phyloP scores from a whole-genome alignment of 2,888 invertebrate genomes.

The Cepaea hortensis region DNA sequence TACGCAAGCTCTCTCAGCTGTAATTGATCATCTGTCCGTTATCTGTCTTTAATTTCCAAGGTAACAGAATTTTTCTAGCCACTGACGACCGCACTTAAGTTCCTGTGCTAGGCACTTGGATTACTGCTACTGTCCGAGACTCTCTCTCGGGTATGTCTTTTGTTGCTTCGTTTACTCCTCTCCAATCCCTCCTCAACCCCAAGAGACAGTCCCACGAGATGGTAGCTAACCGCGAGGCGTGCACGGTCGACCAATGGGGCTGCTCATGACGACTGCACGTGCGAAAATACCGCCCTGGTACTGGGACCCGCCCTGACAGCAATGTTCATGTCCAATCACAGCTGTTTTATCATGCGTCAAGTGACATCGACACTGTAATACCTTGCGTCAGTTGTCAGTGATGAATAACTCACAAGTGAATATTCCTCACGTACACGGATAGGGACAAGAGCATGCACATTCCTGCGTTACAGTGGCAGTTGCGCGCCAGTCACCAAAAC shows the following conservation, averaged over 20 bases:
- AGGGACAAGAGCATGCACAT: background rate
- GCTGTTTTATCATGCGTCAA: slow-evolving; percentile 5
- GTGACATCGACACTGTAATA: too few species aligned
- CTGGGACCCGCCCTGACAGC: slow-evolving; percentile 40
- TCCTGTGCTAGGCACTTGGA: slow-evolving; percentile 22
- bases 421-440: background rate
- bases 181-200: slow-evolving; percentile 54
- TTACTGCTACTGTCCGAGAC: slow-evolving; percentile 54
- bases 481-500: too few species aligned
- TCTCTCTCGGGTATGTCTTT: slow-evolving; percentile 71
- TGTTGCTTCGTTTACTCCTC: slow-evolving; percentile 68
- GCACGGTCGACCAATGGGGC: slow-evolving; percentile 52
- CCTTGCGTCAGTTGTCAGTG: slow-evolving; percentile 45
- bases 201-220: slow-evolving; percentile 54
- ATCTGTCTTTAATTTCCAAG: slow-evolving; percentile 1
- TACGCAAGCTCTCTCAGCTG: too few species aligned
- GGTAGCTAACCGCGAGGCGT: slow-evolving; percentile 45
- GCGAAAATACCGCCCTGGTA: slow-evolving; percentile 50
- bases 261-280: slow-evolving; percentile 38
- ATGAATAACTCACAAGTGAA: slow-evolving; percentile 35
- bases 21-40: background rate
- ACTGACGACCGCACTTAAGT: slow-evolving; percentile 28
- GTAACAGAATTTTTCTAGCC: slow-evolving; percentile 51
- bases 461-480: too few species aligned
- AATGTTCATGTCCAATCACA: slow-evolving; percentile 57